Conservation (phyloP, 2,888 invertebrate genomes). For the Drosophila mercatorum region DNA sequence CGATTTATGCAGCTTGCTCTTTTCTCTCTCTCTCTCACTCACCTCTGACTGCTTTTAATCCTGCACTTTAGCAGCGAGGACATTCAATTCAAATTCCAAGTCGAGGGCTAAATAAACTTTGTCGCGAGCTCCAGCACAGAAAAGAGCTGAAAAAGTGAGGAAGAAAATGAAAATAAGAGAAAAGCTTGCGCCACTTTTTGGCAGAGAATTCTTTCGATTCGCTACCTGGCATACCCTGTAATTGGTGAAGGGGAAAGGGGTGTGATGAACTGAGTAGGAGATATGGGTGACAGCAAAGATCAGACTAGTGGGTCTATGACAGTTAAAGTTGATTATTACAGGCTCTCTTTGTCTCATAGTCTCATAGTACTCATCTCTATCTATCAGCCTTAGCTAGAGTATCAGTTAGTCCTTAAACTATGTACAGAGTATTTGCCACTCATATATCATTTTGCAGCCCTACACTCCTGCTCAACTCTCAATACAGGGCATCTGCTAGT, state of each 20-base stretch:
- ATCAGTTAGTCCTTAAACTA: too few relatives aligned
- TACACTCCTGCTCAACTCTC: too few relatives aligned
- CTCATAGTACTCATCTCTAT: too few relatives aligned
- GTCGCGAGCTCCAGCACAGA: constrained; percentile 36
- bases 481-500: neutral
- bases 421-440: neutral
- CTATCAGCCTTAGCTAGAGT: too few relatives aligned
- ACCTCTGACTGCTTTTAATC: constrained; percentile 46
- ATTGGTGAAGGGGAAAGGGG: neutral
- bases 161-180: neutral
- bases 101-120: constrained; percentile 77
- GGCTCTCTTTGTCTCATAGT: too few relatives aligned
- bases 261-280: neutral
- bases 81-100: constrained; percentile 63
- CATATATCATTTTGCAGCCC: neutral
- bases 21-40: neutral
- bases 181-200: constrained; percentile 13
- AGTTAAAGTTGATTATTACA: neutral
- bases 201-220: neutral
- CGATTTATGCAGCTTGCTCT: constrained; percentile 58
- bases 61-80: constrained; percentile 35
- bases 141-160: neutral
- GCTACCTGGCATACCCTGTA: constrained; percentile 21
- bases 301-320: too few relatives aligned
- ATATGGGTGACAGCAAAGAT: neutral